phyloP scores from a whole-genome alignment of 2,888 invertebrate species.

The Imbricaverruca yamaguchii region DNA sequence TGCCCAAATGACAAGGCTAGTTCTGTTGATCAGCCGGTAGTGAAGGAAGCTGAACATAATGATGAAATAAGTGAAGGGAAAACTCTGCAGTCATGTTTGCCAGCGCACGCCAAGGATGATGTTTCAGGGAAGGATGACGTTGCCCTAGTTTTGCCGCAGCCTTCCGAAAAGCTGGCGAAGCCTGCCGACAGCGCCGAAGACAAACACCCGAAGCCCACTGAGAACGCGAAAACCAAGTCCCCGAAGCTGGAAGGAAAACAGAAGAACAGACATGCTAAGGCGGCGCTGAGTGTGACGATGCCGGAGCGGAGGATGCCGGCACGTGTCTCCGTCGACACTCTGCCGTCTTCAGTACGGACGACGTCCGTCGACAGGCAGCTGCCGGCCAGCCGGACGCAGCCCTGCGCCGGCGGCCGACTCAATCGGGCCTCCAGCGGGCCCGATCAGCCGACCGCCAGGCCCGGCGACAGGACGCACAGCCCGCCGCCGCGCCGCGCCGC shows the following conservation, averaged over 20 bases:
- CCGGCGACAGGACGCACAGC: neutral
- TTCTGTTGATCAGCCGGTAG: too few relatives aligned
- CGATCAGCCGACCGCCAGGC: neutral
- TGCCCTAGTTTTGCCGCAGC: too few relatives aligned
- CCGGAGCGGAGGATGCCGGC: neutral
- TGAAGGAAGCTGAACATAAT: too few relatives aligned
- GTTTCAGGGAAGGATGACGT: too few relatives aligned
- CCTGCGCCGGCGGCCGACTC: neutral
- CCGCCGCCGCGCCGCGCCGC: slow-evolving; percentile 31
- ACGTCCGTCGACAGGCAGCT: neutral
- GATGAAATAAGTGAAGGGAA: too few relatives aligned
- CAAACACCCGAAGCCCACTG: neutral
- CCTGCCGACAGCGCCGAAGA: neutral
- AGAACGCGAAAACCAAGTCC: neutral
- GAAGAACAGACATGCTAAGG: neutral
- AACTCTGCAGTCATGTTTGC: too few relatives aligned
- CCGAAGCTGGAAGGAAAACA: neutral
- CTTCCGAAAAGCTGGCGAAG: neutral
- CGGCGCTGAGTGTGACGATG: neutral
- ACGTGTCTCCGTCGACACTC: neutral
- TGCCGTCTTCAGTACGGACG: neutral
- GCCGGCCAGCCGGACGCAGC: neutral
- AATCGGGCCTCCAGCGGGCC: neutral
- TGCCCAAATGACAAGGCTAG: too few relatives aligned
- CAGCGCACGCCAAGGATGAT: too few relatives aligned